Percentiles rank a stretch among this genome's conserved stretches.
These are phyloP conservation scores for Scolopax rusticola DNA, from an alignment of 2,797 vertebrate genomes.

Conservation along the genomic window DNA sequence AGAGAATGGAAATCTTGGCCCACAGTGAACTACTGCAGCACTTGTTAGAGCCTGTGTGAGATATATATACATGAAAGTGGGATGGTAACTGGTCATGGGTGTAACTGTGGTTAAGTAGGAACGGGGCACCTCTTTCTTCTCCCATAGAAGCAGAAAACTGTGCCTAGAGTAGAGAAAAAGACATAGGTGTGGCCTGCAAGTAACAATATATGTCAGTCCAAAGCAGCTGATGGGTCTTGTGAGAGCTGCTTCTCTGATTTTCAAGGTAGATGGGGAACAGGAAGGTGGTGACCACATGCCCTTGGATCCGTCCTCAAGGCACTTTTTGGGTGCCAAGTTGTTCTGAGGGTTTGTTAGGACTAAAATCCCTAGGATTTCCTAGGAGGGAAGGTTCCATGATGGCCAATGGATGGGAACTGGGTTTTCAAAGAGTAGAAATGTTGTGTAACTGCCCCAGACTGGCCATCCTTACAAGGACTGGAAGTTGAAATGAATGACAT, in stretches of 20 bases:
- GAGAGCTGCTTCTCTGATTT: background rate
- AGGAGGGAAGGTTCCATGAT: background rate
- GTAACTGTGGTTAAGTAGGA: background rate
- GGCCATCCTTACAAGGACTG: background rate
- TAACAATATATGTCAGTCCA: background rate
- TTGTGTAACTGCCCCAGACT: background rate
- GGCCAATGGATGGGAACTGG: background rate
- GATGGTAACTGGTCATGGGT: background rate
- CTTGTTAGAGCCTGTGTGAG: background rate
- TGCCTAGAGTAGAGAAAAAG: background rate
- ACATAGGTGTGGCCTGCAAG: background rate
- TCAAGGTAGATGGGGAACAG: background rate
- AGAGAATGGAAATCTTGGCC: background rate
- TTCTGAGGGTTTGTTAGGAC: background rate
- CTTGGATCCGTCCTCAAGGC: background rate
- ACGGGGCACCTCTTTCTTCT: background rate
- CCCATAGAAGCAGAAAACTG: background rate
- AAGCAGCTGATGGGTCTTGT: background rate
- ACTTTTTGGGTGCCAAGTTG: background rate
- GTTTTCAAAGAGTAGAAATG: background rate
- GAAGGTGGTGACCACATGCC: background rate
- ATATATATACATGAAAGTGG: background rate
- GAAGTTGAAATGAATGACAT: background rate
- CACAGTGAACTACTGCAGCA: background rate
- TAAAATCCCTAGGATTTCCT: background rate